phyloP scores from a whole-genome alignment of 2,888 invertebrate species.

The Ennomos fuscantarius region DNA sequence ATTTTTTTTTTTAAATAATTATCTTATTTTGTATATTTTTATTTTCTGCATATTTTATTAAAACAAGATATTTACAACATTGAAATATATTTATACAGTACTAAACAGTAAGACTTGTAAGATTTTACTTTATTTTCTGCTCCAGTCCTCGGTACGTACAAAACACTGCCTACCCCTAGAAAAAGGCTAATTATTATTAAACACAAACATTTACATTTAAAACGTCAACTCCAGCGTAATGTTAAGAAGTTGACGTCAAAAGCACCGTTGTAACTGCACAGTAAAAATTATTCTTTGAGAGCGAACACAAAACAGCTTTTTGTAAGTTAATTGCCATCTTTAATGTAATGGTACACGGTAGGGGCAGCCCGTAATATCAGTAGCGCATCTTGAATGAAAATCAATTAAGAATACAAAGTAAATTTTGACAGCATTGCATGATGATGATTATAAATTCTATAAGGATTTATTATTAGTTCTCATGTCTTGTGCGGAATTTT shows the following conservation, averaged over 20 bases:
- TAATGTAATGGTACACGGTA: slow-evolving; percentile 18
- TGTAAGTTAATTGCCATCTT: slow-evolving; percentile 40
- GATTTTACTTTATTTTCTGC: too few relatives aligned
- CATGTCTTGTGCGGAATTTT: too few relatives aligned
- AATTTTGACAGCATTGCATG: too few relatives aligned
- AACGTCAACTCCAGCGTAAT: slow-evolving; percentile 24
- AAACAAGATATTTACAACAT: too few relatives aligned
- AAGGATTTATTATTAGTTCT: too few relatives aligned
- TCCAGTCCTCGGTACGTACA: too few relatives aligned
- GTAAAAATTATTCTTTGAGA: slow-evolving; percentile 35
- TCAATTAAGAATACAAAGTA: not conserved
- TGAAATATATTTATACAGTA: too few relatives aligned
- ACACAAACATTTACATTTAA: slow-evolving; percentile 26
- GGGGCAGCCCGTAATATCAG: slow-evolving; percentile 2
- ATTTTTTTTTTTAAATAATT: too few relatives aligned
- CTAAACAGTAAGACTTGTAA: too few relatives aligned
- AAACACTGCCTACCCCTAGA: not conserved
- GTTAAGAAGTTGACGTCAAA: slow-evolving; percentile 28
- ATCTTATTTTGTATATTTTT: too few relatives aligned
- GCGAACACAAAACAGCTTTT: slow-evolving; percentile 39
- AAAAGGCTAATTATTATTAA: slow-evolving; percentile 22
- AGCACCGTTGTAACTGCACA: slow-evolving; percentile 22
- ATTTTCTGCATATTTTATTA: too few relatives aligned
- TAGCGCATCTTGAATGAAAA: slow-evolving; percentile 1
- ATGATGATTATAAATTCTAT: too few relatives aligned